These are phyloP conservation scores for Pseudolaguvia tuberculata DNA, from an alignment of 2,113 vertebrate genomes.

Conservation along the genomic window DNA sequence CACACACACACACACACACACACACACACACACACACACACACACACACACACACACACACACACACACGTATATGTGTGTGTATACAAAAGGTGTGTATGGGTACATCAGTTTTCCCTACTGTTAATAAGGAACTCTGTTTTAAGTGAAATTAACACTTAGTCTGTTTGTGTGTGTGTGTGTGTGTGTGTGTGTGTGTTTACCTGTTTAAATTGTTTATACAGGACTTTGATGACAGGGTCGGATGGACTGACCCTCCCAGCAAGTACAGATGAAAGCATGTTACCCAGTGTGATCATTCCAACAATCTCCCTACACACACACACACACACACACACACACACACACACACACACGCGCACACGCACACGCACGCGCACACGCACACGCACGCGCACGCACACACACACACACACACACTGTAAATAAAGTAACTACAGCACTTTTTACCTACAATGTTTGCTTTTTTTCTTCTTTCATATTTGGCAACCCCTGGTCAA, in stretches of 20 bases:
- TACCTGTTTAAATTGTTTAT: slow-evolving; percentile 81
- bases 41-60: no score
- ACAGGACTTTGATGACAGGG: slow-evolving; percentile 73
- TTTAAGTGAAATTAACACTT: background rate
- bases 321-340: slow-evolving; percentile 21
- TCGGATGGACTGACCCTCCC: slow-evolving; percentile 76
- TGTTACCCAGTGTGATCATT: slow-evolving; percentile 82
- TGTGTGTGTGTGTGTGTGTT: background rate
- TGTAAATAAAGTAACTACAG: no score
- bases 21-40: no score
- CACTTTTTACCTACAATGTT: no score
- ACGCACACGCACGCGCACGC: no score
- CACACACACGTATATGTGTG: background rate
- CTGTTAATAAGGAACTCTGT: background rate
- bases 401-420: no score
- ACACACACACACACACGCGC: no score
- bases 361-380: no score
- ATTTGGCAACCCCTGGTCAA: no score
- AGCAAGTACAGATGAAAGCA: slow-evolving; percentile 77
- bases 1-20: no score
- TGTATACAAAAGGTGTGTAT: background rate
- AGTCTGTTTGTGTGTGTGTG: background rate
- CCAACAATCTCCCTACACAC: slow-evolving; percentile 70
- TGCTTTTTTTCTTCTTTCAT: no score
- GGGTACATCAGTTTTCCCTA: background rate